A percentile compares a stretch with the other conserved stretches of the same genome.
Conservation (phyloP, 1,140 invertebrate genomes). For the Epicauta chinensis region DNA sequence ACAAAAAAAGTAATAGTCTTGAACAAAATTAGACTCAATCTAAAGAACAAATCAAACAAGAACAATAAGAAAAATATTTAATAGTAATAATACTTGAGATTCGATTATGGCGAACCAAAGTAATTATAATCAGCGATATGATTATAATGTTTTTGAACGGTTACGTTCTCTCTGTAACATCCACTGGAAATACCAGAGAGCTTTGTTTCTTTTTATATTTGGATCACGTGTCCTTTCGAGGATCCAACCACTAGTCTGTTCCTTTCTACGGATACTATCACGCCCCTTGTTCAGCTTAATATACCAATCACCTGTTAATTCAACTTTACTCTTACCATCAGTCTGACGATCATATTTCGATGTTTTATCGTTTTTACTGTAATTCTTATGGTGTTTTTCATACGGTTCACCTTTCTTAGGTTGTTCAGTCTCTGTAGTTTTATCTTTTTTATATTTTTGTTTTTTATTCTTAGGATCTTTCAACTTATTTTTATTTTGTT, state of each 20-base stretch:
- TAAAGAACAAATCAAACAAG: too few relatives aligned
- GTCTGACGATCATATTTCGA: too few relatives aligned
- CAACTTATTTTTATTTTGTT: slow-evolving; percentile 3
- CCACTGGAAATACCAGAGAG: slow-evolving; percentile 31
- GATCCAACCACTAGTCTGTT: slow-evolving; percentile 1
- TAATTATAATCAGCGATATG: too few relatives aligned
- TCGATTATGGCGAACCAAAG: too few relatives aligned
- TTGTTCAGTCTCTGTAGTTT: neutral
- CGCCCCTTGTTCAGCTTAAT: slow-evolving; percentile 19
- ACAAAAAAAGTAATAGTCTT: too few relatives aligned
- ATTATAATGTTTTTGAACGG: slow-evolving; percentile 1
- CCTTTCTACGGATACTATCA: slow-evolving; percentile 18
- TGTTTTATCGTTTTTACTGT: neutral
- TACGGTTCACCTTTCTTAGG: slow-evolving; percentile 8
- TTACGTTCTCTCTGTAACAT: slow-evolving; percentile 21
- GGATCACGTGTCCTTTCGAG: too few relatives aligned
- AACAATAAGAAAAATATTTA: too few relatives aligned
- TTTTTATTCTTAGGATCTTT: neutral
- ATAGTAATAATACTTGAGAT: too few relatives aligned
- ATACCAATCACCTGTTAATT: slow-evolving; percentile 24
- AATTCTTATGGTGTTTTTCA: slow-evolving; percentile 15
- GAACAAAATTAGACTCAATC: too few relatives aligned
- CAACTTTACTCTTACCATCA: too few relatives aligned
- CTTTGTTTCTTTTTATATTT: slow-evolving; percentile 20
- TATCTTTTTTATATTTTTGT: slow-evolving; percentile 13